phyloP scores from a whole-genome alignment of 2,113 vertebrate species.

The Cochlearius cochlearius region DNA sequence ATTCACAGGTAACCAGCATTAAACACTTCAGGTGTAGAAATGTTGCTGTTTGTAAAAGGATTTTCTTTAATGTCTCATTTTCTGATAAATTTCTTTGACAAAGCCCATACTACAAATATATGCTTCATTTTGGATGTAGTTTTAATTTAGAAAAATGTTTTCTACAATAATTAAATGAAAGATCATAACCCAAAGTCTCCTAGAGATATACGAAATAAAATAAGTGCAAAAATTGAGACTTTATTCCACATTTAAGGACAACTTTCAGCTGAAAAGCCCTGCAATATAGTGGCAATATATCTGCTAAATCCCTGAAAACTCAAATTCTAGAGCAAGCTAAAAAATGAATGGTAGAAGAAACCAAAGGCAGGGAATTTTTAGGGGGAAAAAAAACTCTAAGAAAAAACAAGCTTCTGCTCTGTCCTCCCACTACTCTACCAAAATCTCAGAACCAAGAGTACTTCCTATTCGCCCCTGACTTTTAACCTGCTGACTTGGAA shows the following conservation, averaged over 20 bases:
- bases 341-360: background rate
- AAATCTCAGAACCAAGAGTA: background rate
- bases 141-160: background rate
- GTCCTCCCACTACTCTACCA: background rate
- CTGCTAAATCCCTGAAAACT: background rate
- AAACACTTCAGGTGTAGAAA: background rate
- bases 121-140: background rate
- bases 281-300: background rate
- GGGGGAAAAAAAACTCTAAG: rapidly evolving
- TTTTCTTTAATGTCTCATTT: background rate
- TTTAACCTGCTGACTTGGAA: background rate
- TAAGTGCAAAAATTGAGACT: background rate
- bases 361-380: background rate
- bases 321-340: background rate
- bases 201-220: background rate
- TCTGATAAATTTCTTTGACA: background rate
- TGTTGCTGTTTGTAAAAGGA: background rate
- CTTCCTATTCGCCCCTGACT: background rate
- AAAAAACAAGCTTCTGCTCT: background rate
- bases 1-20: background rate
- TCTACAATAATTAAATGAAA: background rate
- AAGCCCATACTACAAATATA: background rate
- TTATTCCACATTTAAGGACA: background rate
- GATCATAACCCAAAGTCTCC: background rate
- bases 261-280: background rate